Evolutionary conservation across 2,797 vertebrate genomes (phyloP).

Genomic region (Vespertilio murinus): DNA sequence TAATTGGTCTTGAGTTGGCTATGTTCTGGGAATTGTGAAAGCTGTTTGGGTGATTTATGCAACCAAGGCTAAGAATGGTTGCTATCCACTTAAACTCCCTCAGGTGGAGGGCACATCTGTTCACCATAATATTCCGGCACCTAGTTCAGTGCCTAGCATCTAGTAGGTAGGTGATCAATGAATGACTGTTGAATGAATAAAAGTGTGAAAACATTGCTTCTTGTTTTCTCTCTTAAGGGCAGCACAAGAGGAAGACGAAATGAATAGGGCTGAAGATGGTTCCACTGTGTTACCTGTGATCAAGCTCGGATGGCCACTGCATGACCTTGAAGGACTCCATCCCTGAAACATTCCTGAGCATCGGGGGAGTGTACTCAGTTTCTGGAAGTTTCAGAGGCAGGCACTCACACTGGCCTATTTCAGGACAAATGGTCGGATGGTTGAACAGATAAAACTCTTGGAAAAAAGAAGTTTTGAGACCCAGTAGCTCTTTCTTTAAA

Average conservation of each 20-base stretch:
- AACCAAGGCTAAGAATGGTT: not conserved
- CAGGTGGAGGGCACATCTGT: not conserved
- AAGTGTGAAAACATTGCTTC: not conserved
- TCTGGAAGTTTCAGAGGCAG: not conserved
- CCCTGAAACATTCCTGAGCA: not conserved
- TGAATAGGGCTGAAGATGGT: not conserved
- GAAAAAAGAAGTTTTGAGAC: conserved; percentile 39
- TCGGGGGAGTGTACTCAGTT: not conserved
- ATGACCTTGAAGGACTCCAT: not conserved
- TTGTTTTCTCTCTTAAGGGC: not conserved
- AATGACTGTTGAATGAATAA: not conserved
- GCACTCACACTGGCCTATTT: not conserved
- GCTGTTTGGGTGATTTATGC: not conserved
- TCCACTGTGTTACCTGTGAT: not conserved
- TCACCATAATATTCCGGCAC: not conserved
- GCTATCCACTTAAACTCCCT: not conserved
- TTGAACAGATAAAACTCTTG: conserved; percentile 4
- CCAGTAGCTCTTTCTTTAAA: conserved; percentile 37
- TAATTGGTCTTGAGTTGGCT: not conserved
- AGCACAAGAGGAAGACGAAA: not conserved
- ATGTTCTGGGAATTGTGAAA: not conserved
- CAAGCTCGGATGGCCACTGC: not conserved
- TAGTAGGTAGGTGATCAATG: not conserved
- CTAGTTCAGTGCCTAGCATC: not conserved
- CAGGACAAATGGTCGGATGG: not conserved